A percentile compares a stretch with the other conserved stretches of the same genome.
These are phyloP conservation scores for Aplocera efformata DNA, from an alignment of 2,888 invertebrate species.

Conservation along the genomic window DNA sequence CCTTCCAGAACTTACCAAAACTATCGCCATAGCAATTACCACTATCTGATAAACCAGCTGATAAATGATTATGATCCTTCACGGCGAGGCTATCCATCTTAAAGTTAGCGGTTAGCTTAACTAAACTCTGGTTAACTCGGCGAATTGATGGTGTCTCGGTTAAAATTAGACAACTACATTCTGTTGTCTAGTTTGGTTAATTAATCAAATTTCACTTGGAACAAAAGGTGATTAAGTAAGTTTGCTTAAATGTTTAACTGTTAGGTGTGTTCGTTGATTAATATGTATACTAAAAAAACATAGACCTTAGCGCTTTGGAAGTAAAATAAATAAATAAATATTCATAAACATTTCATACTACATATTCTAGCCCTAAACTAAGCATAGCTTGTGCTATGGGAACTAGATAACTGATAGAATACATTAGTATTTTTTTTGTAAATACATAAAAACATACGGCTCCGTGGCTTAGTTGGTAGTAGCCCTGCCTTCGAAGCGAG, in stretches of 20 bases:
- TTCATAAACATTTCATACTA: too few species aligned
- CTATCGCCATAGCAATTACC: slow-evolving; percentile 7
- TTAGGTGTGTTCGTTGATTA: too few species aligned
- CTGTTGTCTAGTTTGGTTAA: neutral
- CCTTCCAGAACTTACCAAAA: neutral
- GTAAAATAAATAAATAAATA: too few species aligned
- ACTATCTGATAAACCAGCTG: slow-evolving; percentile 11
- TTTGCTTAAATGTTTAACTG: neutral
- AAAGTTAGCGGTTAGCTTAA: slow-evolving; percentile 23
- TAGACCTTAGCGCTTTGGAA: too few species aligned
- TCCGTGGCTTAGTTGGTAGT: too few species aligned
- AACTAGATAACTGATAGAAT: too few species aligned
- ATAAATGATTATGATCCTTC: slow-evolving; percentile 25
- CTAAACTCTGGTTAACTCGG: slow-evolving; percentile 18
- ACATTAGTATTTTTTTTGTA: too few species aligned
- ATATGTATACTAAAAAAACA: too few species aligned
- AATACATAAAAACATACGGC: too few species aligned
- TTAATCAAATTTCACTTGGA: slow-evolving; percentile 1
- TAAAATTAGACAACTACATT: slow-evolving; percentile 18
- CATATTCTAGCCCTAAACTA: too few species aligned
- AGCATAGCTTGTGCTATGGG: too few species aligned
- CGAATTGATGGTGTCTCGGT: slow-evolving; percentile 22
- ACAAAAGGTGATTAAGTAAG: neutral
- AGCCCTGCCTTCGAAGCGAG: too few species aligned
- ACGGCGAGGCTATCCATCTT: slow-evolving; percentile 19